A percentile compares a stretch with the other conserved stretches of the same genome.
phyloP scores from a whole-genome alignment of 2,888 invertebrate species.

The Dastarcus helophoroides region DNA sequence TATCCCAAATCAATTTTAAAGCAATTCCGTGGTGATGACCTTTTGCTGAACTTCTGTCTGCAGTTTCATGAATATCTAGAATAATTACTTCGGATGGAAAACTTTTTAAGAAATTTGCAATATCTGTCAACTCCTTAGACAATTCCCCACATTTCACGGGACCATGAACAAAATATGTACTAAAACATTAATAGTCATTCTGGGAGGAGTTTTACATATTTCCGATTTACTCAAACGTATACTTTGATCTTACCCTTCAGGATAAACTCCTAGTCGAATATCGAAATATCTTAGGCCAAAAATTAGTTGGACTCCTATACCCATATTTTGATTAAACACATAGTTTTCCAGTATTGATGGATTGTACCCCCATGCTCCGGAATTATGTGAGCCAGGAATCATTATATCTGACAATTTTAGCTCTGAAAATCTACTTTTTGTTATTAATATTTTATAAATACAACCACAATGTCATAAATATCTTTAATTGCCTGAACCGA shows the following conservation, averaged over 20 bases:
- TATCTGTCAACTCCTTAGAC: slow-evolving; percentile 51
- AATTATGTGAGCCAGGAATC: slow-evolving; percentile 57
- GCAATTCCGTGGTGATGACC: too few species aligned
- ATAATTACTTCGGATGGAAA: slow-evolving; percentile 63
- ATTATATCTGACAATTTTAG: too few species aligned
- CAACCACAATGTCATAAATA: too few species aligned
- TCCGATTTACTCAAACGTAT: slow-evolving; percentile 1
- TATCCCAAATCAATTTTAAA: too few species aligned
- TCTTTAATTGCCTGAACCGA: too few species aligned
- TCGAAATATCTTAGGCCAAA: slow-evolving; percentile 51
- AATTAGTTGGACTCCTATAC: slow-evolving; percentile 45
- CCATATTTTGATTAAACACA: slow-evolving; percentile 39
- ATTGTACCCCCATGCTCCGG: slow-evolving; percentile 42
- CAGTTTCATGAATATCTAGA: too few species aligned
- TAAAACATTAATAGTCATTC: too few species aligned
- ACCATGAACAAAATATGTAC: slow-evolving; percentile 49
- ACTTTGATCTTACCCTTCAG: slow-evolving; percentile 25
- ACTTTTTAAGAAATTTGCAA: slow-evolving; percentile 53
- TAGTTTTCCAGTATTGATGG: slow-evolving; percentile 11
- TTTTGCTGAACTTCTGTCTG: too few species aligned
- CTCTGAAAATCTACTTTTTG: slow-evolving; percentile 38
- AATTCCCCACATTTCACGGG: slow-evolving; percentile 58
- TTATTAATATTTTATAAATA: too few species aligned
- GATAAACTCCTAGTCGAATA: slow-evolving; percentile 45
- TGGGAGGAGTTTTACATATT: slow-evolving; percentile 11